Evolutionary conservation across 2,113 vertebrate species (phyloP).

Genomic region (Toxotes chatareus): DNA sequence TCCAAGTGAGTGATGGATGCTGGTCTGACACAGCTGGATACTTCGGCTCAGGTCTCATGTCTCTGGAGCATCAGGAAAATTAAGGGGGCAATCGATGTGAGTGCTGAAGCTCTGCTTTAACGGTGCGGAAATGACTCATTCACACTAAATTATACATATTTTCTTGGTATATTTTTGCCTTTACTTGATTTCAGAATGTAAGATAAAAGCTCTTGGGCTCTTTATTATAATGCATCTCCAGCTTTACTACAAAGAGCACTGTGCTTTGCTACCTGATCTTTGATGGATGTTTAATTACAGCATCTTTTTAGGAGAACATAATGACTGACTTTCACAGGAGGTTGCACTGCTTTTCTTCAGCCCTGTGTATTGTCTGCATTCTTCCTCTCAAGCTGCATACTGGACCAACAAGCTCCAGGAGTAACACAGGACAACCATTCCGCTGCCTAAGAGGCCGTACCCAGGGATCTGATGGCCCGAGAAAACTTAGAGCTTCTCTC

Average conservation of each 20-base stretch:
- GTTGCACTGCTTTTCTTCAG: background rate
- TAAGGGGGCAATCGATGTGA: constrained; percentile 35
- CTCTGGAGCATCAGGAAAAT: constrained; percentile 26
- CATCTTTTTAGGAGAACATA: background rate
- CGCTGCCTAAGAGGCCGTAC: background rate
- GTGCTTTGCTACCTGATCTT: background rate
- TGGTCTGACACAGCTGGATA: constrained; percentile 41
- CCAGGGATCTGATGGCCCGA: background rate
- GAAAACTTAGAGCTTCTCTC: background rate
- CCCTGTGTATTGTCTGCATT: background rate
- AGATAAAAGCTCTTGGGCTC: background rate
- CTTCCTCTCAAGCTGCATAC: background rate
- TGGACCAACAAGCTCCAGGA: background rate
- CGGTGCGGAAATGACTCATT: background rate
- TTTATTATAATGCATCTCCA: background rate
- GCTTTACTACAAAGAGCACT: background rate
- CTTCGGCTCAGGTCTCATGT: constrained; percentile 10
- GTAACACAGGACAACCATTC: background rate
- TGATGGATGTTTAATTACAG: background rate
- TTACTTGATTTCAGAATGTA: background rate
- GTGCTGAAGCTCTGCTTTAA: constrained; percentile 19
- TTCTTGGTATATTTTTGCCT: background rate
- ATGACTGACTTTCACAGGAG: background rate
- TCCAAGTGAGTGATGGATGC: constrained; percentile 67
- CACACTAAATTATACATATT: background rate